Evolutionary conservation across 2,113 vertebrate species (phyloP).

Genomic region (Salvelinus sp.): DNA sequence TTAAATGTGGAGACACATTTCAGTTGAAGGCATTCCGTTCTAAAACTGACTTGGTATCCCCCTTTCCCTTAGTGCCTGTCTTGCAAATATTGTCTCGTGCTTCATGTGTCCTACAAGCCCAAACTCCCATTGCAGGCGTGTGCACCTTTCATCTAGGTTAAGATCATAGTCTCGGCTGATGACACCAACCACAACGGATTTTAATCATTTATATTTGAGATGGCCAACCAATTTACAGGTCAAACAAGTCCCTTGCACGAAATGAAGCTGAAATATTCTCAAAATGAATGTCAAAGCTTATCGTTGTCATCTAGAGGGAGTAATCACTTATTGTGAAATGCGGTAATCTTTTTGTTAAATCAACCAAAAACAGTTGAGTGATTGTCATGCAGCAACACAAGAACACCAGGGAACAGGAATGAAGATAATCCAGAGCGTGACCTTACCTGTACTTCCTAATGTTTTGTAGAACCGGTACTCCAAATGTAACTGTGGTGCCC

Average conservation of each 20-base stretch:
- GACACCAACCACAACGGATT: neutral
- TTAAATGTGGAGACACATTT: no score
- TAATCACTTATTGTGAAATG: conserved; percentile 66
- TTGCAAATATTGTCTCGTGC: no score
- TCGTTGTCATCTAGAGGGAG: conserved; percentile 22
- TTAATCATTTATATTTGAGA: neutral
- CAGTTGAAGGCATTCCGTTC: no score
- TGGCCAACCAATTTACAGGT: neutral
- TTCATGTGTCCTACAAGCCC: no score
- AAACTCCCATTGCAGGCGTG: no score
- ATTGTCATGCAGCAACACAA: conserved; percentile 13
- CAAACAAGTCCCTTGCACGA: neutral
- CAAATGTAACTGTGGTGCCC: conserved; percentile 95
- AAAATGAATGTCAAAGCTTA: conserved; percentile 11
- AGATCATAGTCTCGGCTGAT: neutral
- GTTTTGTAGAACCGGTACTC: conserved; percentile 99
- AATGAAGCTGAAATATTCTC: neutral
- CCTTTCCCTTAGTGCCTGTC: no score
- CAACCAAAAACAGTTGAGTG: conserved; percentile 47
- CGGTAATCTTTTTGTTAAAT: conserved; percentile 45
- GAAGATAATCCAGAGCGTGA: conserved; percentile 5
- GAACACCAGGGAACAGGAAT: neutral
- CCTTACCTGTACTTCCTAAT: conserved; percentile 88
- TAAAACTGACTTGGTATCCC: no score
- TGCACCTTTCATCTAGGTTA: no score